These are phyloP conservation scores for Pantala flavescens DNA, from an alignment of 1,140 invertebrate species.

Conservation along the genomic window DNA sequence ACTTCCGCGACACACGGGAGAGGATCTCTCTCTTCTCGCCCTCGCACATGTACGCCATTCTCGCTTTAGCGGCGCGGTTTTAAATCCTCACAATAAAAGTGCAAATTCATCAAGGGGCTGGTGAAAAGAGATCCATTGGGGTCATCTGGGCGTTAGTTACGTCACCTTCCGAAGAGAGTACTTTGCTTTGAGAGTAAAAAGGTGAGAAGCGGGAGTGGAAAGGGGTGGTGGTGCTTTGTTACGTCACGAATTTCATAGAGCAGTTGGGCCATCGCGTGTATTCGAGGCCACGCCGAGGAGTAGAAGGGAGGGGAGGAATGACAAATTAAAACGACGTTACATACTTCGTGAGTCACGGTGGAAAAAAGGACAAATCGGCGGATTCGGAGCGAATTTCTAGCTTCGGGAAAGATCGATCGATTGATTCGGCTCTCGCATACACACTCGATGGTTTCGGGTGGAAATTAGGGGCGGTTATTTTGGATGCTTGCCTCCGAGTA, in stretches of 20 bases:
- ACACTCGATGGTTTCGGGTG: too few relatives aligned
- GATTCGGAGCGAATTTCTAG: too few relatives aligned
- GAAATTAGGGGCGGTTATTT: too few relatives aligned
- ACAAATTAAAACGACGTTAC: not conserved
- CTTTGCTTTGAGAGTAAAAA: not conserved
- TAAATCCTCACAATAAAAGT: not conserved
- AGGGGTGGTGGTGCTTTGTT: not conserved
- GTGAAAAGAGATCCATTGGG: not conserved
- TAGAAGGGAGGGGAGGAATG: not conserved
- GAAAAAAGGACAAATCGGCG: not conserved
- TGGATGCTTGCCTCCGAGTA: too few relatives aligned
- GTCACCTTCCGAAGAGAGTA: not conserved
- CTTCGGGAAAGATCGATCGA: too few relatives aligned
- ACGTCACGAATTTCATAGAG: slow-evolving; percentile 5
- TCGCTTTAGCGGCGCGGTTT: too few relatives aligned
- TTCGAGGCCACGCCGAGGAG: not conserved
- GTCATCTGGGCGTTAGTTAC: not conserved
- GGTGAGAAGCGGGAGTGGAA: not conserved
- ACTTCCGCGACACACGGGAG: too few relatives aligned
- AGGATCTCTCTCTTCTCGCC: too few relatives aligned
- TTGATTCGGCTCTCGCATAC: too few relatives aligned
- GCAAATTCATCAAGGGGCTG: not conserved
- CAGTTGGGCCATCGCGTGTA: not conserved
- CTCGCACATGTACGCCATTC: too few relatives aligned
- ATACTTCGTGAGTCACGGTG: not conserved